Conservation (phyloP, 2,888 invertebrate genomes). For the Brachypterus glaber region DNA sequence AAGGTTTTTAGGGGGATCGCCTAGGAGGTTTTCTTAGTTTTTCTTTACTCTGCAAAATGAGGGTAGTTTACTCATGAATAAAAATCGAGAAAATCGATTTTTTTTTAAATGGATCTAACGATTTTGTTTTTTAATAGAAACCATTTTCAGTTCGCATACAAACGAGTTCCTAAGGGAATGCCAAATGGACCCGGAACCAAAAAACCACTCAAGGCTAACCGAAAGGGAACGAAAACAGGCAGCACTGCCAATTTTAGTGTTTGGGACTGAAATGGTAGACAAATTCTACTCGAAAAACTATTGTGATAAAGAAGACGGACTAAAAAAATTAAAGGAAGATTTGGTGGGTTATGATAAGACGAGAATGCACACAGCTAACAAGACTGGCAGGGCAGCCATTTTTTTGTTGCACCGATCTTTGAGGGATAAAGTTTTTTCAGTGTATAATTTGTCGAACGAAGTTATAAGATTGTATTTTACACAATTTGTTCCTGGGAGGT, state of each 20-base stretch:
- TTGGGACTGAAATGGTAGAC: constrained; percentile 83
- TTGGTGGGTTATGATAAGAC: constrained; percentile 42
- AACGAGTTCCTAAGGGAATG: constrained; percentile 71
- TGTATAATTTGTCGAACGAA: constrained; percentile 76
- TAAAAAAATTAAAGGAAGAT: constrained; percentile 57
- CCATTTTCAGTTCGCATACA: constrained; percentile 63
- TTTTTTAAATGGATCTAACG: neutral
- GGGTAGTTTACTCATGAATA: no score
- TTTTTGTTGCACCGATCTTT: constrained; percentile 69
- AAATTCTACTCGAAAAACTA: constrained; percentile 86
- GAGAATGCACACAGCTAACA: constrained; percentile 54
- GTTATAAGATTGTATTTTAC: constrained; percentile 70
- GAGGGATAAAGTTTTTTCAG: constrained; percentile 81
- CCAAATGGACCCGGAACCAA: constrained; percentile 50
- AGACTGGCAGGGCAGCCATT: constrained; percentile 73
- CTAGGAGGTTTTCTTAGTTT: no score
- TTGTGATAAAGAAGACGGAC: constrained; percentile 79
- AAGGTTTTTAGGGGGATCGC: no score
- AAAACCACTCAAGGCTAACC: constrained; percentile 52
- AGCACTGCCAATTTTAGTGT: constrained; percentile 80
- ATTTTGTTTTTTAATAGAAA: constrained; percentile 5
- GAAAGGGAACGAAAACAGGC: constrained; percentile 81
- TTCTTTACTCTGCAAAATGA: no score
- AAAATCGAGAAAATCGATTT: no score
- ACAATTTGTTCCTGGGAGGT: constrained; percentile 76